Conservation (phyloP, 2,797 vertebrate genomes). For the Pangasius larnaudii region DNA sequence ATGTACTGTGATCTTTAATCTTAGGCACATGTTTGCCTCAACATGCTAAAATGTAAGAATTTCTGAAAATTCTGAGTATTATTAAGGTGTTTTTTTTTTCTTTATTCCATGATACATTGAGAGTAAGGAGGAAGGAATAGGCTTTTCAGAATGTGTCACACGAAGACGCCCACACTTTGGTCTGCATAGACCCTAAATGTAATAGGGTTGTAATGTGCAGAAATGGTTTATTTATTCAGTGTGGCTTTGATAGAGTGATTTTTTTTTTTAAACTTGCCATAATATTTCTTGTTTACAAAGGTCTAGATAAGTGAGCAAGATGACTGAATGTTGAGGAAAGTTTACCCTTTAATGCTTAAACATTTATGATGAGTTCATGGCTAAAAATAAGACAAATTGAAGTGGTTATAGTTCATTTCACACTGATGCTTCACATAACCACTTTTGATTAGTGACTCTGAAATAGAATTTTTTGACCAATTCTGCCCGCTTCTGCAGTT, state of each 20-base stretch:
- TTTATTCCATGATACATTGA: neutral
- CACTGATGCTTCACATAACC: neutral
- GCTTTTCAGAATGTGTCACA: constrained; percentile 2
- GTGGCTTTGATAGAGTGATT: neutral
- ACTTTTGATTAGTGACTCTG: neutral
- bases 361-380: neutral
- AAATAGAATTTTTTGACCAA: neutral
- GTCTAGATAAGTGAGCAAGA: neutral
- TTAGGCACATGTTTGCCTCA: neutral
- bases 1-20: neutral
- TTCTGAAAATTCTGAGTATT: neutral
- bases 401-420: neutral
- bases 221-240: neutral
- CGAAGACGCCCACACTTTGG: neutral
- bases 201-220: neutral
- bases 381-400: neutral
- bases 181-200: neutral
- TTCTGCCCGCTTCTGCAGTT: neutral
- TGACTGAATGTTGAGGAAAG: neutral
- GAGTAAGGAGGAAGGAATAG: no score
- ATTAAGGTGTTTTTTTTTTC: neutral
- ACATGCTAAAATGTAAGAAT: neutral
- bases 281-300: neutral
- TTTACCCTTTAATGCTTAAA: neutral
- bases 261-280: neutral